phyloP scores from a whole-genome alignment of 23 tunicate genomes.

The Botrylloides violaceus region DNA sequence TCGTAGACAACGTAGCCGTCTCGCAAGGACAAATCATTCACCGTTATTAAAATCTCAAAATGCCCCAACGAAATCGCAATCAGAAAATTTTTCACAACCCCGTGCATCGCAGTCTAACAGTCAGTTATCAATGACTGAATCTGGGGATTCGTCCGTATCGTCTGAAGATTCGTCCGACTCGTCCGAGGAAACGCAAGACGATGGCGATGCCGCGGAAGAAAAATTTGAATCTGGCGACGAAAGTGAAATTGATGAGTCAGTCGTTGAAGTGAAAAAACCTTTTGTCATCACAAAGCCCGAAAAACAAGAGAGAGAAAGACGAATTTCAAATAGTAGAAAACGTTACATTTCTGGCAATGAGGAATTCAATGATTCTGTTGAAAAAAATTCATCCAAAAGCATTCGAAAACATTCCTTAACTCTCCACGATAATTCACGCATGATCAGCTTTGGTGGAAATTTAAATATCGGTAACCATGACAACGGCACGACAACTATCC shows the following conservation, averaged over 20 bases:
- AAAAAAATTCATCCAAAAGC: background rate
- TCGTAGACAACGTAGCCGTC: background rate
- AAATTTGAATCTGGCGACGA: background rate
- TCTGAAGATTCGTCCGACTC: constrained; percentile 21
- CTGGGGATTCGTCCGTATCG: constrained; percentile 16
- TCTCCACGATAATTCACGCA: constrained; percentile 22
- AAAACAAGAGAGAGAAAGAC: background rate
- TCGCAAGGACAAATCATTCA: background rate
- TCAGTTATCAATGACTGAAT: constrained; percentile 1
- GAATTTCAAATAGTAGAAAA: background rate
- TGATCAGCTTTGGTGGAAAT: background rate
- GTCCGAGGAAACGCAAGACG: constrained; percentile 11
- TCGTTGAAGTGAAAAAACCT: constrained; percentile 7
- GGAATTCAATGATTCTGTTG: background rate
- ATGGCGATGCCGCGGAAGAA: background rate
- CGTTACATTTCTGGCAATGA: constrained; percentile 14
- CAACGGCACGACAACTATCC: background rate
- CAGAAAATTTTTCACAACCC: background rate
- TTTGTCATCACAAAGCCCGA: background rate
- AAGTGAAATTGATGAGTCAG: constrained; percentile 16
- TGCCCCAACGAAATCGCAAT: background rate
- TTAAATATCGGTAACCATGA: background rate
- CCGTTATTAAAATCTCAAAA: too few species aligned
- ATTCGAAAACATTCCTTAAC: background rate
- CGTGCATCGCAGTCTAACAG: background rate